Base-by-base conservation (phyloP, 2,113 vertebrate species). In the Todiramphus saurophagus region DNA sequence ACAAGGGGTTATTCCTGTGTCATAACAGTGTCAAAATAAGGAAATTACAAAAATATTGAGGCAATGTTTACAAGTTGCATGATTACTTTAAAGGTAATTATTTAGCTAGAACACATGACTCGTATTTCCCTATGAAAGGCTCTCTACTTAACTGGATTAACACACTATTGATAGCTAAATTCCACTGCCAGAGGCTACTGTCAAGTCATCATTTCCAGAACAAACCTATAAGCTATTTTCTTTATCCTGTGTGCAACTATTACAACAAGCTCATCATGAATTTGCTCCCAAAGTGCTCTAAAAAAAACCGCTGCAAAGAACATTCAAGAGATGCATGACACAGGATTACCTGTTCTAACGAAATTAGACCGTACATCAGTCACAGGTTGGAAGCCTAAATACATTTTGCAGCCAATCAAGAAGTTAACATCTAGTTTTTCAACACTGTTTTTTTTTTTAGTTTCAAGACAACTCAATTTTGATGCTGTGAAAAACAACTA, bases 171-270 rank as follows among this genome's bases (percentile, higher is more conserved):
- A 96, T 90, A 87, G 94, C 97, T 96, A 66, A 93, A 96, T 94
- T 95, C 95, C 87, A 92, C 95, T 92, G 88, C 87, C 53, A 0
- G 73, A 79, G 94, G 94, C 95, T 90, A 96, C 91, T 97, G 96
- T 95, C 95, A 97, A 91, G 96, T 96, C 92, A 96, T 96, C 96
- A 91, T 96, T 98, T 98, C 97, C 95, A 98, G 97, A 98, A 98
- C 91, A 97, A 97, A 96, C 96, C 96, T 95, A 93, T 94, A 97
- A 98, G 96, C 95, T 92, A 94, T 96, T 96, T 96, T 82, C 95
- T 97, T 94, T 97, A 97, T 97, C 93, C 86, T 93, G 78, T 89
- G 91, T 83, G 43, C 5, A 7, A 84, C 94, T 88, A 91, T 95
- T 96, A 96, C 73, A 97, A 95, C 93, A 78, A 96, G 93, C 94